phyloP scores from a whole-genome alignment of 2,797 vertebrate genomes.

The Eutrigla gurnardus region DNA sequence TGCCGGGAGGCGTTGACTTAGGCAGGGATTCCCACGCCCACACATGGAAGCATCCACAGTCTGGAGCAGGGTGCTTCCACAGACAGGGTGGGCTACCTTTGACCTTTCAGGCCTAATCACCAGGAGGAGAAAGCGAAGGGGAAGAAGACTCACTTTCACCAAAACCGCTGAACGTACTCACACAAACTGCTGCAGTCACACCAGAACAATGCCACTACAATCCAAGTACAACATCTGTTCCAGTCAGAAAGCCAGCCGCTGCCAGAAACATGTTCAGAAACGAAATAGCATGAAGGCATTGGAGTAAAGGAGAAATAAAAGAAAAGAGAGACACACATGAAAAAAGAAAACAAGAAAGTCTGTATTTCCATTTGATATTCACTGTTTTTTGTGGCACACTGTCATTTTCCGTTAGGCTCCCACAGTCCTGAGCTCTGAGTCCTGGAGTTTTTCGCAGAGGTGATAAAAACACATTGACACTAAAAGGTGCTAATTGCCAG shows the following conservation, averaged over 20 bases:
- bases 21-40: conserved; percentile 41
- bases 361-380: conserved; percentile 76
- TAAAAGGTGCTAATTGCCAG: conserved; percentile 75
- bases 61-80: conserved; percentile 18
- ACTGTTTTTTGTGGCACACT: conserved; percentile 79
- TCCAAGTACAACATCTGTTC: conserved; percentile 84
- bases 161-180: conserved; percentile 67
- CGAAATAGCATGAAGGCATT: conserved; percentile 71
- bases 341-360: conserved; percentile 73
- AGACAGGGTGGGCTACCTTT: conserved; percentile 57
- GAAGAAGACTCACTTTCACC: conserved; percentile 68
- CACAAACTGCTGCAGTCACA: conserved; percentile 64
- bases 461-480: conserved; percentile 70
- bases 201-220: conserved; percentile 74
- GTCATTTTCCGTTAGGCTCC: conserved; percentile 71
- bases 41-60: conserved; percentile 26
- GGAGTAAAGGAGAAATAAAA: conserved; percentile 74
- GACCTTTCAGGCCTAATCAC: conserved; percentile 48
- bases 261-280: conserved; percentile 81
- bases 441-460: conserved; percentile 47
- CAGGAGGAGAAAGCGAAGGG: conserved; percentile 43
- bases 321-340: conserved; percentile 60
- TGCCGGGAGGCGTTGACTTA: conserved; percentile 58
- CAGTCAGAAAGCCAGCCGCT: conserved; percentile 66
- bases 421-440: conserved; percentile 44